Base-by-base conservation (phyloP, 2,888 invertebrate genomes). In the Meta bourneti region DNA sequence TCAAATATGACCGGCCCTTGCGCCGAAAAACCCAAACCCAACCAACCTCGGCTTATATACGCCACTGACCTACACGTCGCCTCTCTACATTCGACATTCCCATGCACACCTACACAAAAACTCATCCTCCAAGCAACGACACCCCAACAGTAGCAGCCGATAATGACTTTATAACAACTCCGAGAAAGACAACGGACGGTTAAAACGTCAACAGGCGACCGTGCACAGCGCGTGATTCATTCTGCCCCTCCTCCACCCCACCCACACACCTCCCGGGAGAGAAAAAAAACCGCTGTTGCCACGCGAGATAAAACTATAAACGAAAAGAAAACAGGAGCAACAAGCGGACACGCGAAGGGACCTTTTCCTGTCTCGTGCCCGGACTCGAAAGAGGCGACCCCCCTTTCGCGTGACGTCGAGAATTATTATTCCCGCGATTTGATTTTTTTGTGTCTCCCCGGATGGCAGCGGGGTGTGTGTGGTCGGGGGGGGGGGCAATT, bases 401-500 rank as follows among this genome's bases (percentile, higher is more conserved):
- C 61, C 74, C 75, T 51, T 7, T 86, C 34, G 87, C 88, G 88
- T 88, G 88, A 88, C 88, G 49, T 34, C 69, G 48, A 61, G 51
- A 69, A 78, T 78, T 77, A 77, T 86, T 78, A 77, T 86, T 86
- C n/a, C 34, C 71, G 71, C 20, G 16, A 69, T 70, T 72, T 80
- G 19, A 61, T 84, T 84, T 69, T 88, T 79, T 71, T n/a, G 51
- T 9, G n/a, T 79, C n/a, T 69, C 52, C 19, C 54, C 69, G 72
- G 34, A 19, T 49, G 51, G 70, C 79, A 52, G 75, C n/a, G 34
- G 71, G 75, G 75, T 4, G 61, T 6, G 49, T 51, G 77, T 61
- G 20, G n/a, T n/a, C 13, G 83, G 83, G 51, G 74, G n/a, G 75
- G 54, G 48, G 71, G 48, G 72, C 87, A 88, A 88, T 88, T 88